These are phyloP conservation scores for Listrodromus nycthemerus DNA, from an alignment of 2,888 invertebrate genomes.

Conservation along the genomic window DNA sequence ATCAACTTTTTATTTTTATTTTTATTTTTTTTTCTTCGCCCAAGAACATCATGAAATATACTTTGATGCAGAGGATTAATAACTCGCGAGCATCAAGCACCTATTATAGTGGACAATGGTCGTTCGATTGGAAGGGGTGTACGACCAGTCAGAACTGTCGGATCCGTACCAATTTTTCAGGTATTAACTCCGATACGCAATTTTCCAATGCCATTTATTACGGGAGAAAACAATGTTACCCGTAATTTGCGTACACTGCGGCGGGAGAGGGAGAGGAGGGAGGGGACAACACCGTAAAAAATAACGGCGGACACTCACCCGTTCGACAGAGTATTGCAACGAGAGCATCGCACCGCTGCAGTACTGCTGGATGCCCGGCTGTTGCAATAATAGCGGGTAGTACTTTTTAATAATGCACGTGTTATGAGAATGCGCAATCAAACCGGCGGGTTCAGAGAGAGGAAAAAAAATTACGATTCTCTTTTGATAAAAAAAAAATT, in stretches of 20 bases:
- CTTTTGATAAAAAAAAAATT: conserved; percentile 70
- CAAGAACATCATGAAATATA: not conserved
- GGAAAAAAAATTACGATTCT: conserved; percentile 65
- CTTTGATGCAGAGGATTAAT: not conserved
- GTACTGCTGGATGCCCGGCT: conserved; percentile 54
- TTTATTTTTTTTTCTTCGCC: not conserved
- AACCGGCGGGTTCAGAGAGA: conserved; percentile 58
- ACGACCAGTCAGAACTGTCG: conserved; percentile 23
- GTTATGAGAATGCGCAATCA: conserved; percentile 75
- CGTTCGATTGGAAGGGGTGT: not conserved
- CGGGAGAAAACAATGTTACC: conserved; percentile 69
- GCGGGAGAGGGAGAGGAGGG: not conserved
- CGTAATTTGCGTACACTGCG: conserved; percentile 59
- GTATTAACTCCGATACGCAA: conserved; percentile 66
- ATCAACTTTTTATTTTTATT: not conserved
- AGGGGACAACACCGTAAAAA: conserved; percentile 65
- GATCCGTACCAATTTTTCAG: conserved; percentile 62
- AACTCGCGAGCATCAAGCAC: not conserved
- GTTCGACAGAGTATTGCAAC: conserved; percentile 59
- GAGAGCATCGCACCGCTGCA: conserved; percentile 21
- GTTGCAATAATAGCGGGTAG: conserved; percentile 70
- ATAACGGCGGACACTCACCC: conserved; percentile 60
- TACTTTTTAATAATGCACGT: conserved; percentile 73
- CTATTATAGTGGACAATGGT: conserved; percentile 46
- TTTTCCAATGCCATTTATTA: conserved; percentile 74